Evolutionary conservation across 2,797 vertebrate species (phyloP).

Genomic region (Lacerta viridis): DNA sequence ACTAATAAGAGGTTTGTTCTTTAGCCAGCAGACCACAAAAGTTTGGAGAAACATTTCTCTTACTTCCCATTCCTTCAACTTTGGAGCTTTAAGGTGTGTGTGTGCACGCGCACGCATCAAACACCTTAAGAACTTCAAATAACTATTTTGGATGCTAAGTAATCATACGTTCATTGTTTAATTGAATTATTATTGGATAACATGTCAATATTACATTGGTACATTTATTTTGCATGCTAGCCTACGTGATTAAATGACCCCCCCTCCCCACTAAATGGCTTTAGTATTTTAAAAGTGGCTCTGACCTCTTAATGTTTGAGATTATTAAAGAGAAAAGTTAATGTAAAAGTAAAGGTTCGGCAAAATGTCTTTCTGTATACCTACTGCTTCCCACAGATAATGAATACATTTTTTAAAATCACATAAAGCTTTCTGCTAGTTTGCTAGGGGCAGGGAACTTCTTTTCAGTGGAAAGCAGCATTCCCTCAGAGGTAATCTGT

Average conservation of each 20-base stretch:
- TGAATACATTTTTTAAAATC: not conserved
- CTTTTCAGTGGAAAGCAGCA: too few relatives aligned
- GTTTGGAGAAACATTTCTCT: too few relatives aligned
- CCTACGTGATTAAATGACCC: not conserved
- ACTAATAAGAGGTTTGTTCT: not conserved
- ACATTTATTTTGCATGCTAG: not conserved
- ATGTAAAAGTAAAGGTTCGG: not conserved
- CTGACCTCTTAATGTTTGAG: not conserved
- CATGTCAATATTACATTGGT: not conserved
- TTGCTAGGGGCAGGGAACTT: not conserved
- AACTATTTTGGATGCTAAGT: not conserved
- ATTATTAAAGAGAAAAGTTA: not conserved
- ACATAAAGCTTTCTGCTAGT: not conserved
- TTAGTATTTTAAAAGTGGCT: not conserved
- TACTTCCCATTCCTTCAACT: not conserved
- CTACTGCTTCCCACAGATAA: not conserved
- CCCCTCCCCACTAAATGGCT: too few relatives aligned
- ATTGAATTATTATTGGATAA: too few relatives aligned
- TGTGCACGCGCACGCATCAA: rapidly evolving
- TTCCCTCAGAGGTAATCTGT: too few relatives aligned
- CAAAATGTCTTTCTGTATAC: not conserved
- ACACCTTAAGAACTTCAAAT: not conserved
- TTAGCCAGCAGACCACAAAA: not conserved
- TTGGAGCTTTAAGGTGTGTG: not conserved
- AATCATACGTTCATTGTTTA: too few relatives aligned